Base-by-base conservation (phyloP, 1,140 invertebrate genomes). In the Calephelis virginiensis region DNA sequence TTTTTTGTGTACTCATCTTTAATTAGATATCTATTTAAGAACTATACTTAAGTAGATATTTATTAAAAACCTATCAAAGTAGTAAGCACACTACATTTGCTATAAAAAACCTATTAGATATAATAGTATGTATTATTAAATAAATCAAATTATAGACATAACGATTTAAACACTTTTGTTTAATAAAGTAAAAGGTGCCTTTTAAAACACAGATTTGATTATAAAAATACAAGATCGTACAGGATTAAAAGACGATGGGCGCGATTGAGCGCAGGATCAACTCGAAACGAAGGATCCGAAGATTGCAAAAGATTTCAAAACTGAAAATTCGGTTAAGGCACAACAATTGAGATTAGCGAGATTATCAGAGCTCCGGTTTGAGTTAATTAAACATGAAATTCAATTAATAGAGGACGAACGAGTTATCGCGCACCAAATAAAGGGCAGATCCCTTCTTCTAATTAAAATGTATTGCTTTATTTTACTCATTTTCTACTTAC, bases 381-480 rank as follows among this genome's bases (percentile, higher is more conserved):
- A 86, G 73, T 90, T 88, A 90, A 90, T 90, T 90, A 89, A 90
- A 90, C 88, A 90, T 88, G 81, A 90, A 90, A 90, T 90, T 89
- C 88, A 90, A 89, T 90, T 90, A 90, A 90, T 89, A 89, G 81
- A 85, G 79, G 72, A 77, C 76, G 73, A 73, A 79, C 81, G 79
- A 86, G 83, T 86, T 90, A 90, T 89, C 85, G 82, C 86, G 78
- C 74, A 78, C 81, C 79, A 84, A 89, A 90, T 90, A 90, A 90
- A 87, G 85, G 84, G 81, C 76, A 76, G 78, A 83, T 83, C 81
- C 86, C 85, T 85, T 86, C 80, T 82, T 80, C 88, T 90, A 89
- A 90, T 90, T 90, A 90, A 90, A 90, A 90, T 90, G 85, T 90
- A 90, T 90, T 90, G 88, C 88, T 80, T 90, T 90, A 89, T 90